Evolutionary conservation across 2,888 invertebrate genomes (phyloP).

Genomic region (Ditula angustiorana): DNA sequence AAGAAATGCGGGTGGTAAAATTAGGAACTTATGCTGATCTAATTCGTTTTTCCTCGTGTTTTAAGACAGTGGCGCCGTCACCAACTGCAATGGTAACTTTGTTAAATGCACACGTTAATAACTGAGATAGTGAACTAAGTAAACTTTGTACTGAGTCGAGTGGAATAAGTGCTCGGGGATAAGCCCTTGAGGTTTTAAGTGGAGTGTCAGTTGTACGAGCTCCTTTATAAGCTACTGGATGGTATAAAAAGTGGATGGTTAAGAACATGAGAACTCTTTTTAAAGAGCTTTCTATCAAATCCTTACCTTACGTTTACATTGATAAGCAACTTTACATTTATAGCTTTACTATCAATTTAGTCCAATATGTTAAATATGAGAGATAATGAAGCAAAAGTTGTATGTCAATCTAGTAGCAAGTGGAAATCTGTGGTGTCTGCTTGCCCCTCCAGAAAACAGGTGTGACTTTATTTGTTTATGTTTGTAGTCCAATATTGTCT

Average conservation of each 20-base stretch:
- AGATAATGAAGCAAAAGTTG: too few relatives aligned
- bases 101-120: conserved; percentile 54
- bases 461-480: too few relatives aligned
- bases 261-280: conserved; percentile 22
- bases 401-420: too few relatives aligned
- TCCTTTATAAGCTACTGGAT: conserved; percentile 30
- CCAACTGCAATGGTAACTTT: conserved; percentile 13
- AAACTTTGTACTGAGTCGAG: conserved; percentile 27
- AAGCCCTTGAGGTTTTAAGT: conserved; percentile 26
- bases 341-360: too few relatives aligned
- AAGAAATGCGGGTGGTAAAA: conserved; percentile 5
- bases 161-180: conserved; percentile 20
- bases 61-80: background rate
- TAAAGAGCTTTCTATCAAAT: background rate
- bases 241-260: conserved; percentile 12
- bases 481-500: too few relatives aligned
- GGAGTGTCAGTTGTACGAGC: conserved; percentile 20
- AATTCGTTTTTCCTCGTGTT: too few relatives aligned
- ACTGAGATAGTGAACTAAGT: conserved; percentile 39
- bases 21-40: background rate
- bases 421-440: too few relatives aligned
- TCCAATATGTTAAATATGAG: too few relatives aligned
- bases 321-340: too few relatives aligned
- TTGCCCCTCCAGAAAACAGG: too few relatives aligned
- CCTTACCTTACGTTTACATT: too few relatives aligned